Evolutionary conservation across 2,797 vertebrate species (phyloP).

Genomic region (Lepus townsendii): DNA sequence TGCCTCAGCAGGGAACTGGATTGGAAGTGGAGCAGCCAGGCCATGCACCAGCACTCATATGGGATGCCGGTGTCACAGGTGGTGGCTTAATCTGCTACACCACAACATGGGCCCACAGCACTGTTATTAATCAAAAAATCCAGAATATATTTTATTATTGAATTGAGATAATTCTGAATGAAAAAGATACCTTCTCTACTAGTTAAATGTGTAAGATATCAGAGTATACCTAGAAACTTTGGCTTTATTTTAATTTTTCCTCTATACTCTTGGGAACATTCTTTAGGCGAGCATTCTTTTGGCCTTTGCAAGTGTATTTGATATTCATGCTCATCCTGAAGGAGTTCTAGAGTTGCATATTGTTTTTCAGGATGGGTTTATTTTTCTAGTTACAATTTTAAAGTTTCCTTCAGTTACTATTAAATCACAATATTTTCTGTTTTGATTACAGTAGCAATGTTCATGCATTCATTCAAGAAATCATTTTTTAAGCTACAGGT

Average conservation of each 20-base stretch:
- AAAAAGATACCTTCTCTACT: neutral
- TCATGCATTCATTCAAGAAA: conserved; percentile 34
- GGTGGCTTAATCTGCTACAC: too few species aligned
- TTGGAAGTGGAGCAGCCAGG: too few species aligned
- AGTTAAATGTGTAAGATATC: neutral
- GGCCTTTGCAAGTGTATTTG: neutral
- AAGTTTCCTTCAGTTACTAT: neutral
- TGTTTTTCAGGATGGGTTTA: neutral
- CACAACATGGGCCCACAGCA: too few species aligned
- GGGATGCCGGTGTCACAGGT: too few species aligned
- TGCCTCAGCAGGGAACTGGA: too few species aligned
- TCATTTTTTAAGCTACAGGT: conserved; percentile 25
- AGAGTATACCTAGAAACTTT: neutral
- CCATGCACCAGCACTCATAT: too few species aligned
- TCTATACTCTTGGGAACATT: neutral
- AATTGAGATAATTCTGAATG: conserved; percentile 21
- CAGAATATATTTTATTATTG: conserved; percentile 12
- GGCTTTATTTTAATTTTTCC: conserved; percentile 40
- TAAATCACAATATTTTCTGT: neutral
- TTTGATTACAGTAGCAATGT: neutral
- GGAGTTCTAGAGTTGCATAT: neutral
- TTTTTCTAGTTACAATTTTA: neutral
- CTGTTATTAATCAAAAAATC: neutral
- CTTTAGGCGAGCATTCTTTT: conserved; percentile 6
- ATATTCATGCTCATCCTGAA: neutral